Percentiles rank a stretch among this genome's conserved stretches.
phyloP scores from a whole-genome alignment of 1,140 invertebrate genomes.

The Atta cephalotes region DNA sequence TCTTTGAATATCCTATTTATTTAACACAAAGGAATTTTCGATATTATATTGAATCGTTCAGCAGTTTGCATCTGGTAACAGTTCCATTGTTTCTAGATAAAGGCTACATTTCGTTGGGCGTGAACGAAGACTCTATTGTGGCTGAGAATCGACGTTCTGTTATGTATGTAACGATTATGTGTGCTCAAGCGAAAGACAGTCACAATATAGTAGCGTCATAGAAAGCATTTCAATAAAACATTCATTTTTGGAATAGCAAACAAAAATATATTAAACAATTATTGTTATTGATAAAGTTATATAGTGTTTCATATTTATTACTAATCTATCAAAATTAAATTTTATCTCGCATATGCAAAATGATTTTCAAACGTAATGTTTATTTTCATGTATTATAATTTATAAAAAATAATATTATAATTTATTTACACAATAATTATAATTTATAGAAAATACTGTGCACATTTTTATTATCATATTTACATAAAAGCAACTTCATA shows the following conservation, averaged over 20 bases:
- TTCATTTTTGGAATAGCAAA: constrained; percentile 34
- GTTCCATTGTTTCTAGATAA: constrained; percentile 43
- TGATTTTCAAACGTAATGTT: not conserved
- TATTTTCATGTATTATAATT: not conserved
- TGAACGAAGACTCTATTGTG: constrained; percentile 44
- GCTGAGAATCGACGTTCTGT: constrained; percentile 25
- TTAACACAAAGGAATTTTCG: not conserved
- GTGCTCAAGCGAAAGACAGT: constrained; percentile 14
- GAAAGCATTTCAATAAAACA: constrained; percentile 28
- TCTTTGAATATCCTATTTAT: constrained; percentile 26
- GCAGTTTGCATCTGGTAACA: not conserved
- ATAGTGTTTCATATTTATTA: not conserved
- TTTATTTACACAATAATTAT: not conserved
- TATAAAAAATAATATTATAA: no score
- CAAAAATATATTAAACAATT: constrained; percentile 26
- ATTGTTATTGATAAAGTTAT: not conserved
- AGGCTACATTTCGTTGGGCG: constrained; percentile 21
- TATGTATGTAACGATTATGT: constrained; percentile 46
- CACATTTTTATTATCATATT: constrained; percentile 17
- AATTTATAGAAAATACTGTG: not conserved
- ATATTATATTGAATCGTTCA: constrained; percentile 27
- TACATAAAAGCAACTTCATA: not conserved
- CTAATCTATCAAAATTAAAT: constrained; percentile 5
- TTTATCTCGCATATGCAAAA: not conserved
- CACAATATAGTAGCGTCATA: constrained; percentile 14